These are phyloP conservation scores for Callimorpha dominula DNA, from an alignment of 2,888 invertebrate species.

Conservation along the genomic window DNA sequence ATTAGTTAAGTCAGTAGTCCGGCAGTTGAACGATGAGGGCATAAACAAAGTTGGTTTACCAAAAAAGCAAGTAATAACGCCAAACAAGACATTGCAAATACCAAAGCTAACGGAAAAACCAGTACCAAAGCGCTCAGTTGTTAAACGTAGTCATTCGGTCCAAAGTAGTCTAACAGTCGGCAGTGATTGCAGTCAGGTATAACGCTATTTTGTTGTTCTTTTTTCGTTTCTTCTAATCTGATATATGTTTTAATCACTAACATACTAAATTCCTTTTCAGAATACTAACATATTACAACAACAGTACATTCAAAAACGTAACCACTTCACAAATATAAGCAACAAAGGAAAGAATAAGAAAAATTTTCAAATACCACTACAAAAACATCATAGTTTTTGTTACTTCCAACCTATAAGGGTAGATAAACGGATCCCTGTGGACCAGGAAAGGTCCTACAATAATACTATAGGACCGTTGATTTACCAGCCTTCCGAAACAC, in stretches of 20 bases:
- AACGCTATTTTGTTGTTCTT: conserved; percentile 62
- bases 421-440: conserved; percentile 85
- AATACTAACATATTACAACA: conserved; percentile 87
- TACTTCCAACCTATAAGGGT: conserved; percentile 89
- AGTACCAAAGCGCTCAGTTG: conserved; percentile 78
- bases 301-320: conserved; percentile 87
- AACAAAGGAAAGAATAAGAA: conserved; percentile 86
- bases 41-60: conserved; percentile 77
- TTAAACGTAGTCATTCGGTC: conserved; percentile 80
- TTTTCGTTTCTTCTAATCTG: conserved; percentile 38
- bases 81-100: conserved; percentile 83
- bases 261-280: conserved; percentile 82
- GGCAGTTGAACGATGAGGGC: conserved; percentile 76
- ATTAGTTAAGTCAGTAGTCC: conserved; percentile 78
- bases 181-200: conserved; percentile 80
- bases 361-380: conserved; percentile 88
- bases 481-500: conserved; percentile 77
- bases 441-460: conserved; percentile 79
- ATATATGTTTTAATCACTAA: conserved; percentile 72
- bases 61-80: conserved; percentile 79
- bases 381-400: conserved; percentile 89
- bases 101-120: conserved; percentile 83
- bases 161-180: conserved; percentile 72
- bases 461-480: conserved; percentile 82
- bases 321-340: conserved; percentile 84